These are phyloP conservation scores for Macroramphosus scolopax DNA, from an alignment of 2,797 vertebrate genomes.

Conservation along the genomic window DNA sequence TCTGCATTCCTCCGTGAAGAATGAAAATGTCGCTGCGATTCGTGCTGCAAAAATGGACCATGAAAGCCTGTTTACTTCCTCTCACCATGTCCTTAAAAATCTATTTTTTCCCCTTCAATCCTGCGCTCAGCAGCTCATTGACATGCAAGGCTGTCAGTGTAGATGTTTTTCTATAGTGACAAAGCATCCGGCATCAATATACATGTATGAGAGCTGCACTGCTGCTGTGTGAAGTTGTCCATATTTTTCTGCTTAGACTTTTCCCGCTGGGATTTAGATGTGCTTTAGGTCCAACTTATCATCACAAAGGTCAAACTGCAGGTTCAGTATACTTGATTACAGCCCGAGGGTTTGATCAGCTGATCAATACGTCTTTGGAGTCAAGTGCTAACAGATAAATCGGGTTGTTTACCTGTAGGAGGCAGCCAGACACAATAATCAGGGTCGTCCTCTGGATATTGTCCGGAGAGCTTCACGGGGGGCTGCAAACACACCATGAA, in stretches of 20 bases:
- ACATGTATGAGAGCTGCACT: too few species aligned
- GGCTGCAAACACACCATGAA: slow-evolving; percentile 66
- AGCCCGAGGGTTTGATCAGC: slow-evolving; percentile 1
- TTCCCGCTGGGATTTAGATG: too few species aligned
- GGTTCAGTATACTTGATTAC: too few species aligned
- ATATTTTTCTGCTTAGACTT: too few species aligned
- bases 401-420: slow-evolving; percentile 83
- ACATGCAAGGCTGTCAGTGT: too few species aligned
- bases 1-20: slow-evolving; percentile 35
- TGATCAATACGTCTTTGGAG: not conserved
- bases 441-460: slow-evolving; percentile 93
- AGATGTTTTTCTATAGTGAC: too few species aligned
- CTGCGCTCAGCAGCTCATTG: not conserved
- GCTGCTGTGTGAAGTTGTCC: too few species aligned
- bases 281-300: too few species aligned
- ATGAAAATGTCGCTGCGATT: slow-evolving; percentile 31
- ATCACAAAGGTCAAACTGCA: too few species aligned
- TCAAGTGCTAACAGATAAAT: too few species aligned
- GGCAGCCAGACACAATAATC: slow-evolving; percentile 97
- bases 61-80: slow-evolving; percentile 31
- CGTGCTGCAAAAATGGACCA: slow-evolving; percentile 31
- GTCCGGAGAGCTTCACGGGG: slow-evolving; percentile 72
- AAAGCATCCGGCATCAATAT: too few species aligned
- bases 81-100: slow-evolving; percentile 1
- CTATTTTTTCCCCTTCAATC: slow-evolving; percentile 3